Conservation (phyloP, 1,140 invertebrate species). For the Drosophila ogumai region DNA sequence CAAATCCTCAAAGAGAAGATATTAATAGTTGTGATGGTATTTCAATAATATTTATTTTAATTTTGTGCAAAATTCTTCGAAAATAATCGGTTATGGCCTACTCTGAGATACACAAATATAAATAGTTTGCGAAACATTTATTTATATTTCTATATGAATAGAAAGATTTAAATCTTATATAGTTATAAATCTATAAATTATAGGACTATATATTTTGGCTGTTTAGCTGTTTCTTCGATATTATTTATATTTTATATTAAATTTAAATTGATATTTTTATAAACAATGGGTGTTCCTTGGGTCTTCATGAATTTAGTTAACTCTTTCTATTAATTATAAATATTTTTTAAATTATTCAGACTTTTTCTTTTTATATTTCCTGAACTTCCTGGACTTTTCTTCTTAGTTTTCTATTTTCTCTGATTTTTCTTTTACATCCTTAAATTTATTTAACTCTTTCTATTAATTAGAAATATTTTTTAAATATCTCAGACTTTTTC, state of each 20-base stretch:
- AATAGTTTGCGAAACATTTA: slow-evolving; percentile 1
- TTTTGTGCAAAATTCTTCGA: slow-evolving; percentile 9
- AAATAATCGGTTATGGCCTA: neutral
- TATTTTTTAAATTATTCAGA: neutral
- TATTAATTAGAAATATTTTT: too few species aligned
- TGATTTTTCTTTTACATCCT: too few species aligned
- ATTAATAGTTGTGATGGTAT: slow-evolving; percentile 16
- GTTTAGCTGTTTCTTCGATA: too few species aligned
- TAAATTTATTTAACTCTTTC: neutral
- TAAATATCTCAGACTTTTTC: neutral
- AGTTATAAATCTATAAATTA: neutral
- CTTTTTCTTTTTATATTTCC: too few species aligned
- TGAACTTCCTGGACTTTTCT: too few species aligned
- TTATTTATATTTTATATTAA: neutral
- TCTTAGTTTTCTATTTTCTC: too few species aligned
- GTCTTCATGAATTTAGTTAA: neutral
- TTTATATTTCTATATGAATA: neutral
- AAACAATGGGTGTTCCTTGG: too few species aligned
- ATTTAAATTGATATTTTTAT: neutral
- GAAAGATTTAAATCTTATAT: neutral
- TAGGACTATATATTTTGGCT: too few species aligned
- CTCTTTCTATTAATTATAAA: neutral
- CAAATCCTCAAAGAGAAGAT: neutral
- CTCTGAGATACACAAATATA: neutral
- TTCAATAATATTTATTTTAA: slow-evolving; percentile 5